Evolutionary conservation across 1,140 invertebrate genomes (phyloP), one percentile per base, ranked within the genome.

Genomic region (Lycorma delicatula): DNA sequence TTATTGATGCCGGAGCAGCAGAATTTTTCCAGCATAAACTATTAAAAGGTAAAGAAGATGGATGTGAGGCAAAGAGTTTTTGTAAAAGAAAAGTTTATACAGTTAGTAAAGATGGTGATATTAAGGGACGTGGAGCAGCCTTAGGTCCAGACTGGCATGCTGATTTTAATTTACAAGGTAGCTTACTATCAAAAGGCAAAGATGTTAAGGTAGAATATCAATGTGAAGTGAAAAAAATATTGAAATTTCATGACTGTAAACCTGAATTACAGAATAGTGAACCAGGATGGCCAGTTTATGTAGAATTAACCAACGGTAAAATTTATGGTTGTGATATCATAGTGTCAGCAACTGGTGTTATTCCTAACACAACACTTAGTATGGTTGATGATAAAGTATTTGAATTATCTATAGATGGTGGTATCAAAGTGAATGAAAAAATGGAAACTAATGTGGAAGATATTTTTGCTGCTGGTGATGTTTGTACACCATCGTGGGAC

Each of bases 381-480:
- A 77, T 79, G 53, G 74, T 81, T 61, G 67, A 73, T 54, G 54
- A 70, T 47, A 44, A 31, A 18, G 31, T 60, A 26, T 78, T 92
- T 44, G 70, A 78, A 6, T 68, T 82, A 55, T 80, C 79, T 0
- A 68, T 73, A 26, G 91, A 96, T 77, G 80, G 81, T 46, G 89
- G 87, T 52, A 75, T 97, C 53, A 72, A 79, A 60, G 90, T 99
- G 0, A 81, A 97, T 75, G 85, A 89, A 71, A 79, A 84, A 64
- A 89, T 98, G 81, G 77, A 86, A 71, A 97, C 93, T 13, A 85
- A 82, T 36, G 64, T 87, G 12, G 63, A 64, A 38, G 80, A 91
- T 72, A 80, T 98, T 16, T 99, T 85, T 79, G 95, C 94, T 16
- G 94, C 94, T 50, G 97, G 97, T 9, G 97, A 99, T 81, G 84